Evolutionary conservation across 2,797 vertebrate species (phyloP).

Genomic region (Malacoraja senta): DNA sequence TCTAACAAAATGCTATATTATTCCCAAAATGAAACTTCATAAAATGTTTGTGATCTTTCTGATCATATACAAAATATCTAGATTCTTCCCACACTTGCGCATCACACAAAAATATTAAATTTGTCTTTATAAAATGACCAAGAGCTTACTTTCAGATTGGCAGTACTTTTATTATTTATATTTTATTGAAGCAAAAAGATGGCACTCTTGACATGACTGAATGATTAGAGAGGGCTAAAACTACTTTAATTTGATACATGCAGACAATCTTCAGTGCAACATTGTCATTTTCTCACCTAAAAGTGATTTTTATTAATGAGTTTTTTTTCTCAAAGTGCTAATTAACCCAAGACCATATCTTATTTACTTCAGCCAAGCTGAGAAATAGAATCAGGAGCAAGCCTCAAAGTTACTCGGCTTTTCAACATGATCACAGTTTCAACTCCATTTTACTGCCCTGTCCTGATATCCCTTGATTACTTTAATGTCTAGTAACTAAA

Average conservation of each 20-base stretch:
- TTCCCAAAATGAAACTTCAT: neutral
- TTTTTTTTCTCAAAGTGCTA: neutral
- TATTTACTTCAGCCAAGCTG: neutral
- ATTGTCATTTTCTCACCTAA: too few species aligned
- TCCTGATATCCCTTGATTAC: too few species aligned
- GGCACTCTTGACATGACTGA: neutral
- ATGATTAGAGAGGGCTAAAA: neutral
- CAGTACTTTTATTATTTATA: neutral
- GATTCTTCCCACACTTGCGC: neutral
- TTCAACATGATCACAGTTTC: too few species aligned
- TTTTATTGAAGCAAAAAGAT: neutral
- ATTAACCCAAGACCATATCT: neutral
- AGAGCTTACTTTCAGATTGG: neutral
- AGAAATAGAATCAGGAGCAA: too few species aligned
- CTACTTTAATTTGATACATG: neutral
- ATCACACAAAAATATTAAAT: neutral
- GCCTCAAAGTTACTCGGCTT: too few species aligned
- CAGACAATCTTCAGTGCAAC: neutral
- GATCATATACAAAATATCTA: neutral
- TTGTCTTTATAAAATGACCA: neutral
- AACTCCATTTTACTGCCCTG: too few species aligned
- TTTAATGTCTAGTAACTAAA: too few species aligned
- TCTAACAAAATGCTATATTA: neutral
- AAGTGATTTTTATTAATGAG: neutral
- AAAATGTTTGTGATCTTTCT: neutral